Evolutionary conservation across 2,888 invertebrate genomes (phyloP).

Genomic region (Cerceris ruficornis): DNA sequence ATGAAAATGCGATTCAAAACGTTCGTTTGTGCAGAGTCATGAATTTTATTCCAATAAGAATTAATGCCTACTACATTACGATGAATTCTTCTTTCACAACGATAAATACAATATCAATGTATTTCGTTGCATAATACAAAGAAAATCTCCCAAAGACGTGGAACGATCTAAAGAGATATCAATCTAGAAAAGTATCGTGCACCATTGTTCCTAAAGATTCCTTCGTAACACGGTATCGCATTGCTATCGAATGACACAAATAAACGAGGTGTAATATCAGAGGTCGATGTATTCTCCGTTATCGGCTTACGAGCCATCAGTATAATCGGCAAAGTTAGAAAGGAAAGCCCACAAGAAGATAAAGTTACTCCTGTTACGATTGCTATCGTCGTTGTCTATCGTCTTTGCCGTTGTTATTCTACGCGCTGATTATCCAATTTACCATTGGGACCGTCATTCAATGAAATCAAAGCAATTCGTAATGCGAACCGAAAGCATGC

Average conservation of each 20-base stretch:
- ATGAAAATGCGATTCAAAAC: too few relatives aligned
- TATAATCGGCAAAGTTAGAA: conserved; percentile 9
- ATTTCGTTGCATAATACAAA: too few relatives aligned
- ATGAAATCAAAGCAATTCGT: conserved; percentile 46
- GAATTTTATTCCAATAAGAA: too few relatives aligned
- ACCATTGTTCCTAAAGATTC: conserved; percentile 5
- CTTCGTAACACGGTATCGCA: background rate
- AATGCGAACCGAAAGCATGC: conserved; percentile 46
- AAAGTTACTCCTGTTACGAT: conserved; percentile 33
- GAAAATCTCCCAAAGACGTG: background rate
- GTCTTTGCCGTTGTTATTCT: conserved; percentile 13
- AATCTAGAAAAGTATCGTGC: conserved; percentile 7
- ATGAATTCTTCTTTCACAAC: too few relatives aligned
- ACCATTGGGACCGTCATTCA: conserved; percentile 21
- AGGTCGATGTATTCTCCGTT: conserved; percentile 10
- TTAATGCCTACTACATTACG: too few relatives aligned
- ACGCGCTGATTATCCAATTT: conserved; percentile 33
- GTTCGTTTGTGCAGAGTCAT: too few relatives aligned
- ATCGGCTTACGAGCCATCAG: conserved; percentile 21
- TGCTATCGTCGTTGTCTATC: conserved; percentile 32
- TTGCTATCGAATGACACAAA: background rate
- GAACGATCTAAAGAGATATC: background rate
- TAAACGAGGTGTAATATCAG: background rate
- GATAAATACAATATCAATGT: too few relatives aligned
- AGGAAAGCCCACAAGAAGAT: conserved; percentile 26